Base-by-base conservation (phyloP, 2,888 invertebrate genomes). In the Melanostoma mellinum region DNA sequence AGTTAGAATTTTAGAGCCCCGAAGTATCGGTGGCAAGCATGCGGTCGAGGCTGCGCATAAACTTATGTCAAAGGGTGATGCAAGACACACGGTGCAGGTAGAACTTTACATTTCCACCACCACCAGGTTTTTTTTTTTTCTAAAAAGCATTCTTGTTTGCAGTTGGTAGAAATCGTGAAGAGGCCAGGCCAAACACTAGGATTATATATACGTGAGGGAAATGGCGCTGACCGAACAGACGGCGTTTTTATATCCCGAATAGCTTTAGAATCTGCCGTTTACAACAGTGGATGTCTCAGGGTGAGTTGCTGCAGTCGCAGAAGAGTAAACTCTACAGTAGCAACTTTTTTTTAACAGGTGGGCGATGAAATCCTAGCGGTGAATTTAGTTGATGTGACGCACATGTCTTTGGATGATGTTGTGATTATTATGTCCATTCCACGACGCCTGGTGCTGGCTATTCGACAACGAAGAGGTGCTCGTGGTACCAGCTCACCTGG, bases 351-450 rank as follows among this genome's bases (percentile, higher is more conserved):
- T 65, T 1, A 63, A 5, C 36, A 96, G 93, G 98, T 99, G 63
- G 99, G 99, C 55, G 99, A 99, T 92, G 99, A 99, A 93, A 99
- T 99, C 89, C 93, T 99, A 87, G 98, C 98, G 44, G 99, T 99
- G 76, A 99, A 99, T 92, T 93, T 98, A 89, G 99, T 99, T 86
- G 98, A 99, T 91, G 99, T 99, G 87, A 96, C 98, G 86, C 95
- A 97, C 89, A 99, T 99, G 98, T 97, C 98, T 87, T 93, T 99
- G 88, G 99, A 99, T 92, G 99, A 99, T 92, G 99, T 99, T 86
- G 99, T 99, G 87, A 98, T 99, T 89, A 97, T 99, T 88, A 99
- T 99, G 98, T 98, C 98, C 89, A 99, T 99, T 92, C 99, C 99
- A 4, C 94, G 98, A 89, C 94, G 99, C 87, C 93, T 99, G 89